Percentiles rank a stretch among this genome's conserved stretches.
Evolutionary conservation across 2,113 vertebrate genomes (phyloP).

Genomic region (Triplophysa rosa): DNA sequence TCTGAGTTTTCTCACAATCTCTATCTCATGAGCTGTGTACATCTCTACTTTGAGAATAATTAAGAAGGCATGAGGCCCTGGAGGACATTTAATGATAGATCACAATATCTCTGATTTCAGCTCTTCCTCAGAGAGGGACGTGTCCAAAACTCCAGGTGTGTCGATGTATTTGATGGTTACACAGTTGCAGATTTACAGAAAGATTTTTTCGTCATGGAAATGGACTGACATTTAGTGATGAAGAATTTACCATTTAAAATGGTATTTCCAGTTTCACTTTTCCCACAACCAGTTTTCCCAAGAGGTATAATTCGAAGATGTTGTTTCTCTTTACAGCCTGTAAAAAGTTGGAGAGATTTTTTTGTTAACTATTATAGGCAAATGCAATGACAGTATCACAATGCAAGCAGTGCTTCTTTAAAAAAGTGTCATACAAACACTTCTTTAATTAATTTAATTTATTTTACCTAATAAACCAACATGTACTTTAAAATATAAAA

Average conservation of each 20-base stretch:
- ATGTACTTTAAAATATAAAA: no score
- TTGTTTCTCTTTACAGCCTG: no score
- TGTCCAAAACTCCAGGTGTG: slow-evolving; percentile 33
- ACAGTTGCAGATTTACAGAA: neutral
- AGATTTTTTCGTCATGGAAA: neutral
- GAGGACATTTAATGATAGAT: neutral
- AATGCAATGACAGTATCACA: no score
- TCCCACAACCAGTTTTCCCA: slow-evolving; percentile 43
- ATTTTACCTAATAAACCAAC: no score
- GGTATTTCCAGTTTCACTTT: slow-evolving; percentile 41
- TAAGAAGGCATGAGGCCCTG: slow-evolving; percentile 32
- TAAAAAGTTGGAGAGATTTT: no score
- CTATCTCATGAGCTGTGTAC: slow-evolving; percentile 33
- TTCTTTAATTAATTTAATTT: no score
- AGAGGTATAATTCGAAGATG: slow-evolving; percentile 25
- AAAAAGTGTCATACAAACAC: no score
- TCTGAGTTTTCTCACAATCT: neutral
- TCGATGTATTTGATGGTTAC: slow-evolving; percentile 10
- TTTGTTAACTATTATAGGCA: no score
- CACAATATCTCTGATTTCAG: neutral
- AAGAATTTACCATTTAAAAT: slow-evolving; percentile 12
- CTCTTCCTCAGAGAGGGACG: neutral
- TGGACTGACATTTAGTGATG: neutral
- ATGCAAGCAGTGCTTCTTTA: no score
- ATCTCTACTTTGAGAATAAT: slow-evolving; percentile 23